A percentile compares a stretch with the other conserved stretches of the same genome.
These are phyloP conservation scores for Globodera rostochiensis DNA, from an alignment of 1,140 invertebrate species.

Conservation along the genomic window DNA sequence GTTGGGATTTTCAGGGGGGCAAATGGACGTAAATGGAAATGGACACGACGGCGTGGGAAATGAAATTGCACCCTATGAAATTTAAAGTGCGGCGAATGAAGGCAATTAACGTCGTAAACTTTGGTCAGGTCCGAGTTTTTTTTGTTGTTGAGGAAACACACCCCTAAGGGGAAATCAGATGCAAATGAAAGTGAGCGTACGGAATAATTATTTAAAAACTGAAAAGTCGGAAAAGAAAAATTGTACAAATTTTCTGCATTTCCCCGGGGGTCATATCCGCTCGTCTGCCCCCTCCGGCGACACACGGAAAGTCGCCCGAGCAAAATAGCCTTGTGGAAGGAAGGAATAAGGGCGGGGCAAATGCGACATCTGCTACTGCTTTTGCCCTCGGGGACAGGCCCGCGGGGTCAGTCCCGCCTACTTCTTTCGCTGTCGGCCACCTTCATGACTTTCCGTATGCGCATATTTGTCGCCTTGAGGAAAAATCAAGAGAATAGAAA, in stretches of 20 bases:
- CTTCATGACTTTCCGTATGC: too few species aligned
- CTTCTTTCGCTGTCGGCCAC: too few species aligned
- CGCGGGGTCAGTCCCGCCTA: too few species aligned
- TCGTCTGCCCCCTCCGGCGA: neutral
- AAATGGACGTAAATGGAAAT: neutral
- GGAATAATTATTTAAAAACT: too few species aligned
- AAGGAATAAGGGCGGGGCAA: neutral
- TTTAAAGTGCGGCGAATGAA: neutral
- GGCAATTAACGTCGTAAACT: neutral
- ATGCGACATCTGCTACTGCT: neutral
- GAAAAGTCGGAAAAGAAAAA: neutral
- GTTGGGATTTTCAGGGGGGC: neutral
- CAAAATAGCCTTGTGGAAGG: neutral
- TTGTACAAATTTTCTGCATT: neutral
- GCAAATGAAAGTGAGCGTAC: too few species aligned
- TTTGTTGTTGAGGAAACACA: too few species aligned
- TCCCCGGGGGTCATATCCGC: neutral
- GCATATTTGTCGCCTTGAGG: too few species aligned
- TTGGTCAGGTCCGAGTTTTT: neutral
- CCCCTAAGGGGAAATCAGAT: too few species aligned
- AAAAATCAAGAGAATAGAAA: too few species aligned
- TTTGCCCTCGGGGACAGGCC: too few species aligned
- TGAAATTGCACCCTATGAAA: neutral
- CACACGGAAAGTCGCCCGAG: neutral
- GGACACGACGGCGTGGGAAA: slow-evolving; percentile 1